These are phyloP conservation scores for Fulmarus glacialis DNA, from an alignment of 2,113 vertebrate species.

Conservation along the genomic window DNA sequence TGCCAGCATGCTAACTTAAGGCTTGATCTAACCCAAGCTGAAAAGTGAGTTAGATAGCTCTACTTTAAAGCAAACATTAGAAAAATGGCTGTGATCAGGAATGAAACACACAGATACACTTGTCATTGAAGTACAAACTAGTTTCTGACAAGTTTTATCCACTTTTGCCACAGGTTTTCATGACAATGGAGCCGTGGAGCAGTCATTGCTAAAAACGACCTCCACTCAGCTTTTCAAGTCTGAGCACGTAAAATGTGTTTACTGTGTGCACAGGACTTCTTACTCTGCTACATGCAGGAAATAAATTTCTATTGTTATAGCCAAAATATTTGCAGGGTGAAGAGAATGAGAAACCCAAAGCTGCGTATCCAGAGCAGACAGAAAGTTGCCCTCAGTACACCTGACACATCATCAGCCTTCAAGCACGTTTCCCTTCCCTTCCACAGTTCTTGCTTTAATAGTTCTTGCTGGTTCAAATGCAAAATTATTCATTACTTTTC, in stretches of 20 bases:
- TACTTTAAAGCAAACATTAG: neutral
- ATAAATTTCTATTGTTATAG: neutral
- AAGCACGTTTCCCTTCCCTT: neutral
- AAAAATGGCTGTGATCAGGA: neutral
- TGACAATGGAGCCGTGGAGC: neutral
- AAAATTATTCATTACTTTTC: constrained; percentile 30
- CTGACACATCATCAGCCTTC: neutral
- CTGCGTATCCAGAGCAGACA: neutral
- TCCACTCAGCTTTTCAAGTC: neutral
- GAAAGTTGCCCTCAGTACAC: neutral
- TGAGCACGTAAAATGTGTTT: neutral
- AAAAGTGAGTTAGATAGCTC: neutral
- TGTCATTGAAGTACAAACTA: no score
- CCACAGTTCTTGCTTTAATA: neutral
- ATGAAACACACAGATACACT: rapidly evolving
- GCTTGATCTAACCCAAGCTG: neutral
- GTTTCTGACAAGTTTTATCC: neutral
- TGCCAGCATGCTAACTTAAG: no score
- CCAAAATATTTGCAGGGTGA: neutral
- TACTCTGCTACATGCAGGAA: neutral
- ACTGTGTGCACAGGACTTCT: neutral
- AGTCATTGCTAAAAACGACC: neutral
- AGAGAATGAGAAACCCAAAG: neutral
- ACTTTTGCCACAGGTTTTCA: neutral
- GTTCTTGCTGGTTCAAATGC: neutral